These are phyloP conservation scores for Syngnathus acus DNA, from an alignment of 2,797 vertebrate species.

Conservation along the genomic window DNA sequence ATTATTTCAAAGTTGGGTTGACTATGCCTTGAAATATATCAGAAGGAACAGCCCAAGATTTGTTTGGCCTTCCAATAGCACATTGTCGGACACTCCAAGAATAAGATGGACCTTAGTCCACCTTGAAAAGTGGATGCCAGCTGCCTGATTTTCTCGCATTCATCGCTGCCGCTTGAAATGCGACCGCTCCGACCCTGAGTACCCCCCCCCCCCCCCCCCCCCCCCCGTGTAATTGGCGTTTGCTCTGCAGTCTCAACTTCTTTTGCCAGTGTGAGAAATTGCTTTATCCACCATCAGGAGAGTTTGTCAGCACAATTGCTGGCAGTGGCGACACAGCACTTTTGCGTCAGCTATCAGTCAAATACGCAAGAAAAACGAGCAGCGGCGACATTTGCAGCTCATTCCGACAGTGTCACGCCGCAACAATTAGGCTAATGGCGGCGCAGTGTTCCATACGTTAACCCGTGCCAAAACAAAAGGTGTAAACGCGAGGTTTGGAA, in stretches of 20 bases:
- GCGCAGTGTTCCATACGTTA: not conserved
- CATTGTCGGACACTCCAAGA: too few species aligned
- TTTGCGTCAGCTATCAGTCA: conserved; percentile 10
- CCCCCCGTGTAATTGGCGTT: not conserved
- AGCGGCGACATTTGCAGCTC: not conserved
- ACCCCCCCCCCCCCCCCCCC: not conserved
- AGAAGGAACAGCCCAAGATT: too few species aligned
- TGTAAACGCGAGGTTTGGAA: conserved; percentile 2
- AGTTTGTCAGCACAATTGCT: conserved; percentile 36
- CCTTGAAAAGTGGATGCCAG: not conserved
- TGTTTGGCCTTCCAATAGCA: too few species aligned
- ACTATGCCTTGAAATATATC: too few species aligned
- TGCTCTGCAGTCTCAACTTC: conserved; percentile 1
- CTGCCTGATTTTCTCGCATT: not conserved
- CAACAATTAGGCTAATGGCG: conserved; percentile 1
- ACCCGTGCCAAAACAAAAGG: not conserved
- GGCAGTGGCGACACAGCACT: conserved; percentile 19
- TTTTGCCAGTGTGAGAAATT: conserved; percentile 23
- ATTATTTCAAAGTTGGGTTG: too few species aligned
- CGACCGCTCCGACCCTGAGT: not conserved
- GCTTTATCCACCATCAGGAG: conserved; percentile 39
- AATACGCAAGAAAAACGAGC: not conserved
- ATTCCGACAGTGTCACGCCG: not conserved
- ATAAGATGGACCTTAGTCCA: too few species aligned
- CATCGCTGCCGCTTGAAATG: not conserved